Evolutionary conservation across 2,113 vertebrate species (phyloP), one percentile per base, ranked within the genome.

Genomic region (Anguilla japonica): DNA sequence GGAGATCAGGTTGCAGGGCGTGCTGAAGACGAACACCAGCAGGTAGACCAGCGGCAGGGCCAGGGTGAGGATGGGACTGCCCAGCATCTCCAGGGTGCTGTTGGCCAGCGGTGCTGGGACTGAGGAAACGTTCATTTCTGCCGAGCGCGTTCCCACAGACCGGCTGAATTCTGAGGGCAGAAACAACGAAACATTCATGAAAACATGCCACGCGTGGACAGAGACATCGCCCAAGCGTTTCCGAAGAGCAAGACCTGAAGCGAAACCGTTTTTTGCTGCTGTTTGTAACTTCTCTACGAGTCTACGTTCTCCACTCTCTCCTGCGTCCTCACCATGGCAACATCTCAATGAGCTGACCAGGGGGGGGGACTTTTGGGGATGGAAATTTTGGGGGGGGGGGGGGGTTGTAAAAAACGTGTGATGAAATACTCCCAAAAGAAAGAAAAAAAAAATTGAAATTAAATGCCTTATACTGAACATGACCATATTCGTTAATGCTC

Each of bases 21-120:
- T 86, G 67, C 92, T 93, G 86, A 93, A 82, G 16, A 88, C 5
- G 63, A 92, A 87, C 83, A 86, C 6, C 0, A 84, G 6, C n/a
- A 89, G 83, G 80, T 88, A 91, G 60, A 91, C 41, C 0, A 41
- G 11, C 40, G 92, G 88, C 7, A 89, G 15, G 39, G 57, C 81
- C 39, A 39, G 0, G 0, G 8, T 56, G 16, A 88, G 84, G 16
- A 40, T 78, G 34, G 0, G 0, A 56, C 84, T 91, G 40, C 34
- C 67, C 20, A 90, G 82, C 46, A 85, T 87, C 39, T 90, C 83
- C 20, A 87, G 50, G 6, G 81, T 90, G 75, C 20, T 50, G 41
- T 80, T 60, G 15, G 41, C 43, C 16, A 91, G 1, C 0, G 1
- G 13, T 9, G 5, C 22, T 16, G 60, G 57, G 41, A 8, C 8